Conservation (phyloP, 2,888 invertebrate species). For the Epirrita christyi region DNA sequence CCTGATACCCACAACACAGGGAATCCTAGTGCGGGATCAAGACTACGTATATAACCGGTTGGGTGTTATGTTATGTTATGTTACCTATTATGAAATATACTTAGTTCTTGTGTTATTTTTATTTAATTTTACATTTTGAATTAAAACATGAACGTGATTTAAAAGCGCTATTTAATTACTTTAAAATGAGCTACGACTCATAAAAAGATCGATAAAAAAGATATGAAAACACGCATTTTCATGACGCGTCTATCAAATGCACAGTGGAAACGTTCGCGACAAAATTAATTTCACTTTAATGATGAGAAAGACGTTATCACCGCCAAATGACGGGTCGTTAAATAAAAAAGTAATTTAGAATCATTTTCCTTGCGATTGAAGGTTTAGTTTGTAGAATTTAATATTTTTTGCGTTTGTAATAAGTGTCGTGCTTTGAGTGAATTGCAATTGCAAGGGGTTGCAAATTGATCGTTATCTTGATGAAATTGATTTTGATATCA, state of each 20-base stretch:
- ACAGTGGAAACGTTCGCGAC: constrained; percentile 23
- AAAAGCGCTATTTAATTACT: constrained; percentile 14
- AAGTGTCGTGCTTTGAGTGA: constrained; percentile 21
- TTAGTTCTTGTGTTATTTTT: too few relatives aligned
- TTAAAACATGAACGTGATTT: not conserved
- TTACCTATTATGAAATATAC: too few relatives aligned
- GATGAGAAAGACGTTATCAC: constrained; percentile 38
- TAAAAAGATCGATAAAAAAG: constrained; percentile 27
- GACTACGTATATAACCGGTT: too few relatives aligned
- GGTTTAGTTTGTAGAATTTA: constrained; percentile 19
- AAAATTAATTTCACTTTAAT: constrained; percentile 35
- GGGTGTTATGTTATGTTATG: too few relatives aligned
- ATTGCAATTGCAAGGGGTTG: constrained; percentile 27
- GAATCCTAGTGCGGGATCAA: too few relatives aligned
- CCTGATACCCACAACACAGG: too few relatives aligned
- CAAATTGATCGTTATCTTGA: constrained; percentile 9
- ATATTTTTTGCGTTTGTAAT: constrained; percentile 17
- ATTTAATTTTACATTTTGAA: not conserved
- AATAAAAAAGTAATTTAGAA: constrained; percentile 35
- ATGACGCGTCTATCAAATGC: constrained; percentile 25
- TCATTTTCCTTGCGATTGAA: constrained; percentile 34
- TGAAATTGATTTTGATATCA: constrained; percentile 20
- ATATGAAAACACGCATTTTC: constrained; percentile 32
- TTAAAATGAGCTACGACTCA: constrained; percentile 15
- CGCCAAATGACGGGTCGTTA: constrained; percentile 19